A percentile compares a stretch with the other conserved stretches of the same genome.
Evolutionary conservation across 53 echinoderm and acorn worm species (phyloP).

Genomic region (Echinarachnius parma): DNA sequence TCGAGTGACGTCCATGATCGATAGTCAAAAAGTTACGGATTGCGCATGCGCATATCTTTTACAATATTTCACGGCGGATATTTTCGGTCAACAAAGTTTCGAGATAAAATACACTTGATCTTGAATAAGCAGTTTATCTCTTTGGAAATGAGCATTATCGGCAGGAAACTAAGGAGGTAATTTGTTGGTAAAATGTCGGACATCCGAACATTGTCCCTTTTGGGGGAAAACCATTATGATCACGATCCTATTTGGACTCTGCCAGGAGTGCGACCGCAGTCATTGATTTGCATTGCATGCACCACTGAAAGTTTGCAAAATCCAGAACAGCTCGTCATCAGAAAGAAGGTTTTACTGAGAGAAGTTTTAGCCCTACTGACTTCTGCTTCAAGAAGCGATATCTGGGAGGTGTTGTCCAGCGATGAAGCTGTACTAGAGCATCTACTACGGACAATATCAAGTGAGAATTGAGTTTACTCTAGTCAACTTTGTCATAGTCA

Average conservation of each 20-base stretch:
- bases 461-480: conserved; percentile 46
- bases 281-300: conserved; percentile 74
- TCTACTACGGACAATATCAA: conserved; percentile 60
- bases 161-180: no score
- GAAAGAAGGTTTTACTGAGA: conserved; percentile 74
- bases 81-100: no score
- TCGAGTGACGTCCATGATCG: no score
- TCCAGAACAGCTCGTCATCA: conserved; percentile 51
- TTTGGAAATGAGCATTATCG: no score
- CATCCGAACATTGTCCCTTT: conserved; percentile 47
- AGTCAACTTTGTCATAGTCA: no score
- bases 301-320: conserved; percentile 67
- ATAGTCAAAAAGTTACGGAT: no score
- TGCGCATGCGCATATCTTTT: no score
- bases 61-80: no score
- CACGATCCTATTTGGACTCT: conserved; percentile 75
- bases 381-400: background rate
- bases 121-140: no score
- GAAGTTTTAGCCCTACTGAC: conserved; percentile 61
- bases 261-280: conserved; percentile 42
- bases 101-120: no score
- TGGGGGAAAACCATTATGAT: conserved; percentile 60
- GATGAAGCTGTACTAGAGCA: conserved; percentile 70
- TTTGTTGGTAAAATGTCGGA: no score
- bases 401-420: conserved; percentile 56